Percentiles rank a stretch among this genome's conserved stretches.
Conservation (phyloP, 2,888 invertebrate genomes). For the Macaria notata region DNA sequence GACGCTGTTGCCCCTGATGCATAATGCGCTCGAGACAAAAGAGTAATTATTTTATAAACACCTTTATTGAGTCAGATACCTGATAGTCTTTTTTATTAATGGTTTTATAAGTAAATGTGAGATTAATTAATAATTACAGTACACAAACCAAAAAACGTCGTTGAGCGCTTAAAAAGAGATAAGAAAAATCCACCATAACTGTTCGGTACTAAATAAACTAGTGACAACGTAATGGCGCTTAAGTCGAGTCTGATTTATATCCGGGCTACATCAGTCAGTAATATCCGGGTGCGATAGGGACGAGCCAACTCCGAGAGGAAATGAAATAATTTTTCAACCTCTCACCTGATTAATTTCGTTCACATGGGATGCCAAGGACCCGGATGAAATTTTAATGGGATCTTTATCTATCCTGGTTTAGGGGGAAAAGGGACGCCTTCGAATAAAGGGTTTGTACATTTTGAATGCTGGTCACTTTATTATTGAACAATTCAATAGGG, state of each 20-base stretch:
- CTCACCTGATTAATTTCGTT: conserved; percentile 49
- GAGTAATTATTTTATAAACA: no score
- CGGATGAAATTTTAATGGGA: conserved; percentile 28
- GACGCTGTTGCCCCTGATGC: conserved; percentile 43
- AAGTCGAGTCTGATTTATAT: conserved; percentile 59
- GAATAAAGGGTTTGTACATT: conserved; percentile 9
- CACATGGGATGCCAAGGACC: conserved; percentile 23
- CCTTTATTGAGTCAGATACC: no score
- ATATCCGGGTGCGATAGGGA: conserved; percentile 49
- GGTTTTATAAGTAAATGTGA: no score
- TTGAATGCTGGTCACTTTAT: conserved; percentile 8
- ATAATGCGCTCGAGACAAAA: conserved; percentile 32
- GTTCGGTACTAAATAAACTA: conserved; percentile 50
- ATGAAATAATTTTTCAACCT: conserved; percentile 60
- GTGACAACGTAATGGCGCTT: conserved; percentile 43
- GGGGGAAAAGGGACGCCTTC: conserved; percentile 5
- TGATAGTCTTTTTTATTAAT: no score
- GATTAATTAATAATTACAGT: no score
- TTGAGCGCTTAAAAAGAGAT: conserved; percentile 15
- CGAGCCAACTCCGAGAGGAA: conserved; percentile 39
- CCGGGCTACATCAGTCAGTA: conserved; percentile 66
- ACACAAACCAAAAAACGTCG: conserved; percentile 6
- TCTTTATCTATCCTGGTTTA: conserved; percentile 17
- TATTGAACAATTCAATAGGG: conserved; percentile 1
- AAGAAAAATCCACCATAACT: conserved; percentile 35